These are phyloP conservation scores for Porites australiensis DNA, from an alignment of 64 coral and sea anemone species.

Conservation along the genomic window DNA sequence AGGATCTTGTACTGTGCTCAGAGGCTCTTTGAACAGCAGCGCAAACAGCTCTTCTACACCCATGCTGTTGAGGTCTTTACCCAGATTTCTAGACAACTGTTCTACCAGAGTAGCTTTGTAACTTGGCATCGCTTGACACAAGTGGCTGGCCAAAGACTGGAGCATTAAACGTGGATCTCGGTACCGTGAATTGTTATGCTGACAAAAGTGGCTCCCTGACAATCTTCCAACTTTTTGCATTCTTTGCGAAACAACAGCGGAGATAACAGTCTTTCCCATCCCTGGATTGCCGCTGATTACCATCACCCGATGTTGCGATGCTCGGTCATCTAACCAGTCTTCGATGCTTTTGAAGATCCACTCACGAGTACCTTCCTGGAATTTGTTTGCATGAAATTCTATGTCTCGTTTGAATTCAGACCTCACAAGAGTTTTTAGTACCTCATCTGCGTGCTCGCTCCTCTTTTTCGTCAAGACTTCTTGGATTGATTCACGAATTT, in stretches of 20 bases:
- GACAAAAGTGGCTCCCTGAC: background rate
- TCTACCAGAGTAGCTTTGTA: slow-evolving; percentile 24
- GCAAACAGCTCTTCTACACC: slow-evolving; percentile 48
- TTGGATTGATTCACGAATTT: background rate
- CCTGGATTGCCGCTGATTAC: slow-evolving; percentile 36
- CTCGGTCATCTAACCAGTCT: slow-evolving; percentile 26
- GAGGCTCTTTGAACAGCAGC: slow-evolving; percentile 38
- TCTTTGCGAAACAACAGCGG: slow-evolving; percentile 18
- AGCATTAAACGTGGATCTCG: slow-evolving; percentile 40
- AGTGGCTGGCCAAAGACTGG: slow-evolving; percentile 48
- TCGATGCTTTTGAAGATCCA: slow-evolving; percentile 25
- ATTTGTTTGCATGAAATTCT: slow-evolving; percentile 31
- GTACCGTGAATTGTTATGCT: slow-evolving; percentile 31
- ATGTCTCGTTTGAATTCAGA: slow-evolving; percentile 46
- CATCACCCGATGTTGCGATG: background rate
- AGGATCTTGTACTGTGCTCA: background rate
- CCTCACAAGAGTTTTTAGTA: background rate
- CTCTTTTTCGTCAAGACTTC: slow-evolving; percentile 18
- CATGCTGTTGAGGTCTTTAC: slow-evolving; percentile 2
- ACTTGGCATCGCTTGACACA: background rate
- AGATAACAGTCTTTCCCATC: slow-evolving; percentile 58
- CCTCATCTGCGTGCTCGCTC: background rate
- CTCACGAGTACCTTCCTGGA: slow-evolving; percentile 43
- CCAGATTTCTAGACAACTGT: slow-evolving; percentile 16
- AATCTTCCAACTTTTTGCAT: background rate